phyloP scores from a whole-genome alignment of 2,797 vertebrate species.

The Peromyscus nudipes region DNA sequence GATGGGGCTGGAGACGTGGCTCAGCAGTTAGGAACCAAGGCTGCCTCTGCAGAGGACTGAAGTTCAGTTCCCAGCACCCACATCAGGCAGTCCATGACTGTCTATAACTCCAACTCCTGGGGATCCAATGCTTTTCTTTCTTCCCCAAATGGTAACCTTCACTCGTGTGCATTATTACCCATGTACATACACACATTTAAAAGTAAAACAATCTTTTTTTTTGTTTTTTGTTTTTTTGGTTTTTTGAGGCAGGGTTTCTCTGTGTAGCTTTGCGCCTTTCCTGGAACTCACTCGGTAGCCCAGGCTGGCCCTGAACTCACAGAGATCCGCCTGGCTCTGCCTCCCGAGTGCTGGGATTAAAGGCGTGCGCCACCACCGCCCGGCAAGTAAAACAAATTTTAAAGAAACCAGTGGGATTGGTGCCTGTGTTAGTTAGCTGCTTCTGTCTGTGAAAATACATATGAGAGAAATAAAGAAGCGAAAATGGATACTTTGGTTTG shows the following conservation, averaged over 20 bases:
- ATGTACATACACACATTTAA: background rate
- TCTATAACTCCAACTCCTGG: background rate
- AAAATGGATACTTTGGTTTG: background rate
- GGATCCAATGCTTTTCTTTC: background rate
- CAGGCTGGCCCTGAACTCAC: too few relatives aligned
- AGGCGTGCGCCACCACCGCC: too few relatives aligned
- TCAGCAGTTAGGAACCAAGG: background rate
- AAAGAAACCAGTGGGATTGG: background rate
- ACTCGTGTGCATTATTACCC: background rate
- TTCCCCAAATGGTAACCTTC: background rate
- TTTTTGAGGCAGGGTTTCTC: too few relatives aligned
- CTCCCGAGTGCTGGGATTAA: too few relatives aligned
- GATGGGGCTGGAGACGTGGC: background rate
- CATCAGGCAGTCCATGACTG: background rate
- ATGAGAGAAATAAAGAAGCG: background rate
- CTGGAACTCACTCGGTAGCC: too few relatives aligned
- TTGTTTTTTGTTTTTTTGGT: too few relatives aligned
- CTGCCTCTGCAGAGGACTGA: background rate
- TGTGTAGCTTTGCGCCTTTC: too few relatives aligned
- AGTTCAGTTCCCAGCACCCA: too few relatives aligned
- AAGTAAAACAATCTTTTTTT: background rate
- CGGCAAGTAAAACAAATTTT: background rate
- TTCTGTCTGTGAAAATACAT: background rate
- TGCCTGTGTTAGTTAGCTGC: background rate
- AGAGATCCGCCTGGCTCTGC: too few relatives aligned